Base-by-base conservation (phyloP, 2,113 vertebrate species). In the Taurulus bubalis region DNA sequence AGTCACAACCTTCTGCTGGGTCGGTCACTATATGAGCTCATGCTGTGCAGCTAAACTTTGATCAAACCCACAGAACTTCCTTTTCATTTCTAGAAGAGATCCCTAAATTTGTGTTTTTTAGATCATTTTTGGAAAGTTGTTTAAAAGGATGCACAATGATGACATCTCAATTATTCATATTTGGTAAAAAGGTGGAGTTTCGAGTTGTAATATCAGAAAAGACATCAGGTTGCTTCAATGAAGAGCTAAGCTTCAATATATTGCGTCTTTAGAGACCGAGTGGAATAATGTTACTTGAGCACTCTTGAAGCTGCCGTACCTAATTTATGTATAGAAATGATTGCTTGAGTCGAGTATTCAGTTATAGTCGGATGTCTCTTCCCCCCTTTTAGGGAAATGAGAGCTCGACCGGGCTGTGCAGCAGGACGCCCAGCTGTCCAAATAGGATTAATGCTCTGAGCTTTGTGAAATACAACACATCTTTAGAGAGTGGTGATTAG, bases 391-490 rank as follows among this genome's bases (percentile, higher is more conserved):
- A 18, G 55, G 36, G 56, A 30, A 58, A 34, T 64, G 12, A 68
- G 64, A 68, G 47, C 56, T 8, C 0, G 3, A 38, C 49, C 80
- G n/a, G 71, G 22, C 59, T 8, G 20, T 47, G 75, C 82, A 49
- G 70, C 65, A 11, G 75, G 56, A 64, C 32, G 20, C 58, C 68
- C 10, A 59, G 28, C 75, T 60, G 53, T 71, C 80, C 64, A 85
- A 83, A 87, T 45, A 56, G 85, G 83, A 87, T 90, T 77, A 81
- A 75, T n/a, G 30, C 24, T 65, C 42, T 64, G 58, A 67, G 81
- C 81, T 78, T 47, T 75, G 59, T 71, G 58, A 77, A 75, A 72
- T 28, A 67, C 51, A 83, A 16, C 30, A 63, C 62, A 34, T 71
- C 65, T 78, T 74, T 30, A 36, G 80, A 85, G 82, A 65, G 28